phyloP scores from a whole-genome alignment of 2,113 vertebrate species.

The Bubo blakistoni region DNA sequence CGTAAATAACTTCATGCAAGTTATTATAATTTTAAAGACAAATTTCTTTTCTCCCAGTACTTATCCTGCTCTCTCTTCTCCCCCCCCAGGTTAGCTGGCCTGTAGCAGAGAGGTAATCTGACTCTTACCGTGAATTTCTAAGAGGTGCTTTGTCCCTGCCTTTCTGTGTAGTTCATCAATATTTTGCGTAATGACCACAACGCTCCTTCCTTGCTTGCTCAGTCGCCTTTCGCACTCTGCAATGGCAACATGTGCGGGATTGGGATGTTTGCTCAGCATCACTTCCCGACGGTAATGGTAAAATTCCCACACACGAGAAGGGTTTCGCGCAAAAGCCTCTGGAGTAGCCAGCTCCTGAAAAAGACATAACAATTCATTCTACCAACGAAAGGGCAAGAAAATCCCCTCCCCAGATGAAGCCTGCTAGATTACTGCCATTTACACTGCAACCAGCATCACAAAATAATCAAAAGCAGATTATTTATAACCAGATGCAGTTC shows the following conservation, averaged over 20 bases:
- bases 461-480: background rate
- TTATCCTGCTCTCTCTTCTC: background rate
- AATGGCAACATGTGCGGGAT: constrained; percentile 83
- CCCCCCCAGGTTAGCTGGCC: background rate
- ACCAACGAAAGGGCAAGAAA: background rate
- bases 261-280: constrained; percentile 81
- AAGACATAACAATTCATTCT: background rate
- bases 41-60: background rate
- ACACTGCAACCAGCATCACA: background rate
- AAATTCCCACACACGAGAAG: constrained; percentile 95
- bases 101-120: background rate
- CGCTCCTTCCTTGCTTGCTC: constrained; percentile 81
- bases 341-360: constrained; percentile 90
- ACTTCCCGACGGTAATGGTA: constrained; percentile 92
- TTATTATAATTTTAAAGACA: background rate
- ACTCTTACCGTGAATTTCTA: constrained; percentile 89
- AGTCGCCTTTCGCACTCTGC: constrained; percentile 88
- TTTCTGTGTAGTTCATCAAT: constrained; percentile 90
- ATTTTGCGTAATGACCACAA: constrained; percentile 93
- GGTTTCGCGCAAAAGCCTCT: constrained; percentile 85
- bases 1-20: background rate
- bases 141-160: constrained; percentile 89
- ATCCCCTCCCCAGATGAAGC: background rate
- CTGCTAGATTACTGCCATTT: background rate
- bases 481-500: background rate